Evolutionary conservation across 2,113 vertebrate species (phyloP), one percentile per base, ranked within the genome.

Genomic region (Pseudorasbora parva): DNA sequence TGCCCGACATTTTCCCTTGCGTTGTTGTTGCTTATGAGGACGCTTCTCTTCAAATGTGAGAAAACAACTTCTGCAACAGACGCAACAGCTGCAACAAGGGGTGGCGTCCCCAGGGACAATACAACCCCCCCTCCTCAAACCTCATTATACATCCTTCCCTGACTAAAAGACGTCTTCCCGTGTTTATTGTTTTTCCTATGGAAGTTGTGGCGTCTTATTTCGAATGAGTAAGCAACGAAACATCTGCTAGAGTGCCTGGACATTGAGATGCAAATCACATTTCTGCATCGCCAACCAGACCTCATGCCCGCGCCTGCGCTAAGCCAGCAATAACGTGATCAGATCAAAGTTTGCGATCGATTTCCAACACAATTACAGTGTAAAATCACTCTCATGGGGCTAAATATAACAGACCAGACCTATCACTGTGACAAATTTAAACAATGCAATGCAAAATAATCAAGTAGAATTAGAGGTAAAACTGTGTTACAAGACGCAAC

Each of bases 241-340:
- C 96, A 97, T 95, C 96, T 96, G 96, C 95, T 92, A 88, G 93
- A 91, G 90, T 88, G 84, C 86, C 88, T 94, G 89, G 86, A 91
- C 90, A 96, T 96, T 95, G 93, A 94, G 92, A 97, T 97, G 95
- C 95, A 95, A 95, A 96, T 95, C 92, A 93, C 92, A 91, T 92
- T 85, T 88, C 68, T 87, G 59, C 88, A 79, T 51, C 87, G 84
- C 78, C n/a, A 59, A 84, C 74, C 86, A 89, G 79, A 71, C 57
- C 21, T 23, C 60, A 78, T 83, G 68, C 82, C 78, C 59, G 81
- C 86, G 73, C 88, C 79, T n/a, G 82, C 86, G 85, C 85, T 75
- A 84, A 59, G 85, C 84, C 30, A 88, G 75, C 57, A 23, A 43
- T 77, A 82, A 87, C 76, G 91, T 85, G 89, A 79, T 81, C 37